phyloP scores from a whole-genome alignment of 2,113 vertebrate species.

The Tonatia bakeri region DNA sequence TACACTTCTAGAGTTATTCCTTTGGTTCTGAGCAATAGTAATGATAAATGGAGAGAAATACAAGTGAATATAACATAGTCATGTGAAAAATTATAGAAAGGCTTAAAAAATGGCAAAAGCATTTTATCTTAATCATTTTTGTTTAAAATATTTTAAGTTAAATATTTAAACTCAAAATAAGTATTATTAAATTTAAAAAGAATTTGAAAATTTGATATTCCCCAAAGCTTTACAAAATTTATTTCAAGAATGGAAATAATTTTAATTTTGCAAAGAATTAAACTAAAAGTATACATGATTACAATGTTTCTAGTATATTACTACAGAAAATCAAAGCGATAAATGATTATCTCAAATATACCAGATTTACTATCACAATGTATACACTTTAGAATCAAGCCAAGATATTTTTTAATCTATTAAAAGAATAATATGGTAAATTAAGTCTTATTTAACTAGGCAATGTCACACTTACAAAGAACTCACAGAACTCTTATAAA shows the following conservation, averaged over 20 bases:
- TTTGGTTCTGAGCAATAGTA: background rate
- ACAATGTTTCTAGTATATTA: constrained; percentile 1
- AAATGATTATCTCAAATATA: constrained; percentile 8
- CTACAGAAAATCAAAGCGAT: background rate
- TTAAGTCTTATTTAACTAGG: constrained; percentile 13
- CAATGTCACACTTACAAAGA: background rate
- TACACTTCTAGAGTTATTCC: background rate
- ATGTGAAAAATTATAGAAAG: background rate
- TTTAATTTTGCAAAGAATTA: constrained; percentile 16
- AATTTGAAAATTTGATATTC: background rate
- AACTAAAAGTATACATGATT: constrained; percentile 2
- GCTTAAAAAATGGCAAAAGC: background rate
- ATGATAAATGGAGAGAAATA: background rate
- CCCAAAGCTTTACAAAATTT: background rate
- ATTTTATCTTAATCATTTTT: background rate
- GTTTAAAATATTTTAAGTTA: constrained; percentile 22
- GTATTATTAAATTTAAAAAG: background rate
- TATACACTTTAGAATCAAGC: background rate
- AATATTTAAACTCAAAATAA: constrained; percentile 26
- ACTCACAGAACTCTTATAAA: background rate
- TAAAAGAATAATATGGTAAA: background rate
- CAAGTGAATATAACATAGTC: background rate
- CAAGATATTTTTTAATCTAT: background rate
- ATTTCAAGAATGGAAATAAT: background rate
- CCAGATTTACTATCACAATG: background rate